A percentile compares a stretch with the other conserved stretches of the same genome.
phyloP scores from a whole-genome alignment of 92 coral and sea anemone genomes.

The Parazoanthus darwini region DNA sequence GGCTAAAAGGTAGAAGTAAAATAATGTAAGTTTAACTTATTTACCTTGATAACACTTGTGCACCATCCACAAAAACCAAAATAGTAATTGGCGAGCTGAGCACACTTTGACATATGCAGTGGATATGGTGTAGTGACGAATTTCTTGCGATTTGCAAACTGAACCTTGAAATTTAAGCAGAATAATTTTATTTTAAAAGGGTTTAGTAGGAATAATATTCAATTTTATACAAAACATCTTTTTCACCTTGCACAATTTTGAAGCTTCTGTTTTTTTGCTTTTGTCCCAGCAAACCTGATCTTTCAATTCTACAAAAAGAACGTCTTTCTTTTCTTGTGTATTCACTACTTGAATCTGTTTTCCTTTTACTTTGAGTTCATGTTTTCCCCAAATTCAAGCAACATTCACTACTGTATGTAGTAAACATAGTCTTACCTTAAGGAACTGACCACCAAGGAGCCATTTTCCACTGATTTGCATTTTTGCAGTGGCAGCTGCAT shows the following conservation, averaged over 20 bases:
- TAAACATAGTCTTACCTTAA: constrained; percentile 56
- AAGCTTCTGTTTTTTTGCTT: no score
- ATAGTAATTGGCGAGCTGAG: constrained; percentile 75
- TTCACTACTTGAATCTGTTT: not conserved
- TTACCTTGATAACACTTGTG: constrained; percentile 70
- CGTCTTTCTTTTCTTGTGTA: no score
- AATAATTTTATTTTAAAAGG: not conserved
- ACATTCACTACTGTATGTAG: not conserved
- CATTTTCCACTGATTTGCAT: constrained; percentile 62
- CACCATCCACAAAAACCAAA: constrained; percentile 89
- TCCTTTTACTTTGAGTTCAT: no score
- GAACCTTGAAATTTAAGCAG: constrained; percentile 54
- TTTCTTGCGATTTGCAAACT: constrained; percentile 84
- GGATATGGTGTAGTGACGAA: constrained; percentile 42
- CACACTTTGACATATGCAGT: constrained; percentile 75
- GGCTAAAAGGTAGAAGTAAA: not conserved
- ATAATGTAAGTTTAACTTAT: not conserved
- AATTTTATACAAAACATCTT: no score
- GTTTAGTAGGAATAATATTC: no score
- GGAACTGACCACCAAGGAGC: constrained; percentile 73
- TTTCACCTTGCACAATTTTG: no score
- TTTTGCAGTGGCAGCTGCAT: constrained; percentile 69
- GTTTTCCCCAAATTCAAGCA: not conserved
- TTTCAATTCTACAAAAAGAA: no score
- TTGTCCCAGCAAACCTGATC: no score